A percentile compares a stretch with the other conserved stretches of the same genome.
Conservation (phyloP, 2,113 vertebrate species). For the Plestiodon gilberti region DNA sequence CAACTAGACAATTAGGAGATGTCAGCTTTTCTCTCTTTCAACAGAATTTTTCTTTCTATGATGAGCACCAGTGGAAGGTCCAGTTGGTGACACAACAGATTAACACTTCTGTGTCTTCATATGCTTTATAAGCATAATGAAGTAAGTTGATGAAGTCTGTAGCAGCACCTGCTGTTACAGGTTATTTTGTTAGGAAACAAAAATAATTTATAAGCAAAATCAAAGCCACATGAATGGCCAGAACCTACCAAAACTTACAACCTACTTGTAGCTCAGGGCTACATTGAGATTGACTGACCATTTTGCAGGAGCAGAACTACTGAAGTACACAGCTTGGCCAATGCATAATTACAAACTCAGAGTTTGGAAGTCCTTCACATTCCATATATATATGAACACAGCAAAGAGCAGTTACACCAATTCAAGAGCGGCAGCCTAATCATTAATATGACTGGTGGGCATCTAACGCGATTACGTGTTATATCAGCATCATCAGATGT, state of each 20-base stretch:
- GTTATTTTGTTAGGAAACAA: too few relatives aligned
- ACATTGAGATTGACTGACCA: background rate
- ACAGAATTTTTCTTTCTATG: background rate
- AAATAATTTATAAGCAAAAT: background rate
- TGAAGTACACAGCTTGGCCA: slow-evolving; percentile 38
- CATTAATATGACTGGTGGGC: too few relatives aligned
- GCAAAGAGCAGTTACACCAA: too few relatives aligned
- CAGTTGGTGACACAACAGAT: background rate
- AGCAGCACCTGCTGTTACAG: too few relatives aligned
- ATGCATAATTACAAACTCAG: slow-evolving; percentile 34
- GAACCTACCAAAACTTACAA: slow-evolving; percentile 8
- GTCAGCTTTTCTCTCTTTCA: too few relatives aligned
- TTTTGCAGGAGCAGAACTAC: slow-evolving; percentile 14
- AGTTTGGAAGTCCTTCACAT: background rate
- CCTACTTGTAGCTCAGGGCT: background rate
- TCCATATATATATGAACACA: too few relatives aligned
- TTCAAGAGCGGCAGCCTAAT: too few relatives aligned
- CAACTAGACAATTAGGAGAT: background rate
- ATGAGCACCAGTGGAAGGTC: background rate
- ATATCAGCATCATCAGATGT: too few relatives aligned
- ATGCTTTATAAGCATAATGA: too few relatives aligned
- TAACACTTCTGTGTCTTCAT: too few relatives aligned
- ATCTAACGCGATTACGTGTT: too few relatives aligned
- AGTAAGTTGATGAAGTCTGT: too few relatives aligned
- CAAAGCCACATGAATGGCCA: background rate